These are phyloP conservation scores for Muricea muricata DNA, from an alignment of 92 coral and sea anemone species.

Conservation along the genomic window DNA sequence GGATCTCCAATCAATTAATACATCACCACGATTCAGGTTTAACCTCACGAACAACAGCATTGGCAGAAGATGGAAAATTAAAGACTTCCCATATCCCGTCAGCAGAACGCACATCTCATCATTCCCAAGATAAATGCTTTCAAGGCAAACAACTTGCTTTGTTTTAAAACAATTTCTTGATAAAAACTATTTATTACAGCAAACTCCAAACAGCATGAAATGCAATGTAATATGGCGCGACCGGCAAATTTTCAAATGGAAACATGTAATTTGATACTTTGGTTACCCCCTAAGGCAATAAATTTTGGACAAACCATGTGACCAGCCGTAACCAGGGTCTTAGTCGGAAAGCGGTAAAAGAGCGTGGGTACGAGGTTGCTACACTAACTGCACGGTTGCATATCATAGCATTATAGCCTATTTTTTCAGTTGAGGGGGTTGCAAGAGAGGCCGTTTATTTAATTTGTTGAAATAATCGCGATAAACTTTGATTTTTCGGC, in stretches of 20 bases:
- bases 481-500: no score
- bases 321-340: neutral
- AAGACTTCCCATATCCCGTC: no score
- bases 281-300: slow-evolving; percentile 10
- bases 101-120: no score
- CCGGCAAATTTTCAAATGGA: neutral
- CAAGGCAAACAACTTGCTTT: slow-evolving; percentile 51
- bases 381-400: no score
- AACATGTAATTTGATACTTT: no score
- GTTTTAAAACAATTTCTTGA: no score
- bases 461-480: no score
- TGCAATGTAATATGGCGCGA: neutral
- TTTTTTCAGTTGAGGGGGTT: no score
- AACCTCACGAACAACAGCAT: no score
- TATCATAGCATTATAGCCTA: no score
- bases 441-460: no score
- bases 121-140: slow-evolving; percentile 15
- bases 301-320: neutral
- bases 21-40: slow-evolving; percentile 53
- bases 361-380: neutral
- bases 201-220: slow-evolving; percentile 6
- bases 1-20: slow-evolving; percentile 63
- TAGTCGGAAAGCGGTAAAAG: neutral
- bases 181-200: slow-evolving; percentile 3
- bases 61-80: no score